phyloP scores from a whole-genome alignment of 2,888 invertebrate genomes.

The Scaptomyza reducta region DNA sequence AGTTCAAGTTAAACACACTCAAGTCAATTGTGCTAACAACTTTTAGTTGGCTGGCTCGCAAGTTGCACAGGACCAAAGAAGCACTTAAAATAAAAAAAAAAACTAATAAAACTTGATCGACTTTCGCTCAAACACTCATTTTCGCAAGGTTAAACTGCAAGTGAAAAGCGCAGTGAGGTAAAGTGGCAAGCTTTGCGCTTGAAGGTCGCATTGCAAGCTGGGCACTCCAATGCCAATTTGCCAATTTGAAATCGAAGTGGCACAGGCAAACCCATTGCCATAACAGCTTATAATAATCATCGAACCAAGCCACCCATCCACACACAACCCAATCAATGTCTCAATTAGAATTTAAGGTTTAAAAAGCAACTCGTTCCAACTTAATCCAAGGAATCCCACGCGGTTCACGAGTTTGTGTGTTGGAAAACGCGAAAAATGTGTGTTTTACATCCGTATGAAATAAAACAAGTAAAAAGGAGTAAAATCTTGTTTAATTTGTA shows the following conservation, averaged over 20 bases:
- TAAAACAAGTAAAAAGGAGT: too few relatives aligned
- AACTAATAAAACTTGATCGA: slow-evolving; percentile 69
- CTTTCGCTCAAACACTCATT: slow-evolving; percentile 31
- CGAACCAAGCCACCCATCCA: not conserved
- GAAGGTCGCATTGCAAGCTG: slow-evolving; percentile 26
- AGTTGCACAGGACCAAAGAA: not conserved
- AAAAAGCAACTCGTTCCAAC: not conserved
- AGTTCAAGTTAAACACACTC: slow-evolving; percentile 46
- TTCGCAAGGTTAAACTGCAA: slow-evolving; percentile 44
- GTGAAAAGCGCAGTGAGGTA: slow-evolving; percentile 3
- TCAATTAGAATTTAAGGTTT: not conserved
- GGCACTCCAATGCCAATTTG: slow-evolving; percentile 17
- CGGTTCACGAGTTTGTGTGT: not conserved
- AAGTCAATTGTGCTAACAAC: slow-evolving; percentile 14
- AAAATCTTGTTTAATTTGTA: too few relatives aligned
- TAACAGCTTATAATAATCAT: slow-evolving; percentile 14
- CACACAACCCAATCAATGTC: slow-evolving; percentile 17
- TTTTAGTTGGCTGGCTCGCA: too few relatives aligned
- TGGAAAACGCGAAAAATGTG: not conserved
- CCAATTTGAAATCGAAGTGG: slow-evolving; percentile 28
- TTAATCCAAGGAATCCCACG: not conserved
- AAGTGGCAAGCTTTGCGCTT: slow-evolving; percentile 10
- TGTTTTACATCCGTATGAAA: too few relatives aligned
- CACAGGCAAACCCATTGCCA: slow-evolving; percentile 53
- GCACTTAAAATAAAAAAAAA: slow-evolving; percentile 28